These are phyloP conservation scores for Cinara cedri DNA, from an alignment of 2,888 invertebrate genomes.

Conservation along the genomic window DNA sequence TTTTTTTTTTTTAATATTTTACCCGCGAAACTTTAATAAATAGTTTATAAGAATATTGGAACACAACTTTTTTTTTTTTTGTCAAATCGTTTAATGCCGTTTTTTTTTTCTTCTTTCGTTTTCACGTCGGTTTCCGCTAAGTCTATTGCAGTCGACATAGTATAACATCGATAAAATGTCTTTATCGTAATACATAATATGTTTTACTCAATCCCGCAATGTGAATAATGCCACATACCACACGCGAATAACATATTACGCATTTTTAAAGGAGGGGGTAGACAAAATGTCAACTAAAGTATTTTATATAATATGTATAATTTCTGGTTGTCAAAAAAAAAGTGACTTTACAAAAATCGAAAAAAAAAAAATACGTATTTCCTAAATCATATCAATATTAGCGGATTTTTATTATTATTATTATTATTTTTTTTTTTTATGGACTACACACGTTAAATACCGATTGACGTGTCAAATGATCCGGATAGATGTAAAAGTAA, in stretches of 20 bases:
- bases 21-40: no score
- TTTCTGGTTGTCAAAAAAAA: constrained; percentile 29
- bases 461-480: constrained; percentile 18
- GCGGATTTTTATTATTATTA: no score
- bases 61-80: no score
- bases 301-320: background rate
- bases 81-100: no score
- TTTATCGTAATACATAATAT: background rate
- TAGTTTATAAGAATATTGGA: no score
- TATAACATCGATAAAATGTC: background rate
- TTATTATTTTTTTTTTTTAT: background rate
- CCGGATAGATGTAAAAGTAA: background rate
- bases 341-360: background rate
- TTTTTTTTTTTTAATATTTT: no score
- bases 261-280: background rate
- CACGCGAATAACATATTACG: background rate
- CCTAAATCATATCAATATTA: background rate
- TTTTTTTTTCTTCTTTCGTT: background rate
- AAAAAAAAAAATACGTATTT: background rate
- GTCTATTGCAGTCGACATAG: background rate
- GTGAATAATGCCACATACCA: background rate
- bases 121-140: background rate
- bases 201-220: background rate
- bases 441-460: background rate
- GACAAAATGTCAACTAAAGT: constrained; percentile 9